These are phyloP conservation scores for Macrotis lagotis DNA, from an alignment of 2,113 vertebrate genomes.

Conservation along the genomic window DNA sequence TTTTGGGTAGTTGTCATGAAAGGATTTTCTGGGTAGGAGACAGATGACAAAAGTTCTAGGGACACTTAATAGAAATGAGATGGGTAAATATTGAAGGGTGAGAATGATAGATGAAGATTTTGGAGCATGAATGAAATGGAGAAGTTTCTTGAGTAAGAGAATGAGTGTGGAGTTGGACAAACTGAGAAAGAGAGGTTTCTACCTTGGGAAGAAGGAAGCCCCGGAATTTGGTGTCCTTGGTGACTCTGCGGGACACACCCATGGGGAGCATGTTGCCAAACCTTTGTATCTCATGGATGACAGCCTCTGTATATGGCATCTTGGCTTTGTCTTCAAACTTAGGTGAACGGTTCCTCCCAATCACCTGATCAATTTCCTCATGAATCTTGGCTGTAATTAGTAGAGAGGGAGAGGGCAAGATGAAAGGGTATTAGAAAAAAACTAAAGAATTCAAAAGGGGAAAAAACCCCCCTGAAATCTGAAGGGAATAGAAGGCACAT, in stretches of 20 bases:
- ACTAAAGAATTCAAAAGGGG: no score
- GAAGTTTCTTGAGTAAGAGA: not conserved
- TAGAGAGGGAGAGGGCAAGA: not conserved
- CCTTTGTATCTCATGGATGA: conserved; percentile 74
- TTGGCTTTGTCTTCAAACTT: conserved; percentile 66
- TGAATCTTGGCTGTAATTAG: conserved; percentile 61
- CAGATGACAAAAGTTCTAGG: not conserved
- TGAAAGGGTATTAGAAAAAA: not conserved
- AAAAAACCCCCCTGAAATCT: no score
- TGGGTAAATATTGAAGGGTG: not conserved
- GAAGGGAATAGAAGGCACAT: not conserved
- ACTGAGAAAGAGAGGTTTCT: no score
- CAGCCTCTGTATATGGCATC: conserved; percentile 77
- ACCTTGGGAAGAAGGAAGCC: conserved; percentile 74
- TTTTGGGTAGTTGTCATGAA: no score
- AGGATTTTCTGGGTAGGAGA: not conserved
- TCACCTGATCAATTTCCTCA: conserved; percentile 73
- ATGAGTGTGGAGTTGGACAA: not conserved
- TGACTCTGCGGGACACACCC: conserved; percentile 44
- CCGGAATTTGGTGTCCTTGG: conserved; percentile 67
- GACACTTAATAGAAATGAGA: not conserved
- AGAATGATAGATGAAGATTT: not conserved
- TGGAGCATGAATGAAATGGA: not conserved
- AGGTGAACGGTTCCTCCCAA: conserved; percentile 68
- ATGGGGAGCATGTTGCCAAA: conserved; percentile 64